Percentiles rank a stretch among this genome's conserved stretches.
Evolutionary conservation across 2,113 vertebrate species (phyloP).

Genomic region (Corydoras maculifer): DNA sequence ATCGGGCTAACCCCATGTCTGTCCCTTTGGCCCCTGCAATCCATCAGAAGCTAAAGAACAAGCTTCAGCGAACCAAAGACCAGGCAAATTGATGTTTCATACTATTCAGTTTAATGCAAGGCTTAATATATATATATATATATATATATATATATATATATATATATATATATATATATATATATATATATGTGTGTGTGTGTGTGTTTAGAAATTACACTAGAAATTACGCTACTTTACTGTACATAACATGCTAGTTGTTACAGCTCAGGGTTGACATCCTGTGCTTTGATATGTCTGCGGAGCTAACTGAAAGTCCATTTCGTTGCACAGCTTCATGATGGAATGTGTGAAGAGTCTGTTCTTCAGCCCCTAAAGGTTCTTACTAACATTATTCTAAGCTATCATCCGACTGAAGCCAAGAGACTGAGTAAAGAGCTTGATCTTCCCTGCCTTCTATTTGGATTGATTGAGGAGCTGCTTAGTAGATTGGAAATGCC

Average conservation of each 20-base stretch:
- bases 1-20: constrained; percentile 57
- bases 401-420: constrained; percentile 56
- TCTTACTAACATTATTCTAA: constrained; percentile 66
- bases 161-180: constrained; percentile 7
- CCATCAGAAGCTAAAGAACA: constrained; percentile 57
- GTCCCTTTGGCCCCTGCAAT: constrained; percentile 58
- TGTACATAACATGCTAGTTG: constrained; percentile 1
- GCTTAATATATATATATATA: constrained; percentile 1
- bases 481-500: constrained; percentile 57
- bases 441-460: constrained; percentile 66
- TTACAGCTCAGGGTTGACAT: too few species aligned
- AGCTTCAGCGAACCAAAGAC: constrained; percentile 61
- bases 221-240: neutral
- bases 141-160: neutral
- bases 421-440: constrained; percentile 60
- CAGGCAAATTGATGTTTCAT: constrained; percentile 64
- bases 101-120: constrained; percentile 13
- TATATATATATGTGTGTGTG: constrained; percentile 8
- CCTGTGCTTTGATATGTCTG: too few species aligned
- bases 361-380: constrained; percentile 67
- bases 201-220: too few species aligned
- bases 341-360: constrained; percentile 61
- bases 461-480: constrained; percentile 63
- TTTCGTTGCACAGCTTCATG: constrained; percentile 62
- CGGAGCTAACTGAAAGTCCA: neutral